These are phyloP conservation scores for Cybosia mesomella DNA, from an alignment of 2,888 invertebrate genomes.

Conservation along the genomic window DNA sequence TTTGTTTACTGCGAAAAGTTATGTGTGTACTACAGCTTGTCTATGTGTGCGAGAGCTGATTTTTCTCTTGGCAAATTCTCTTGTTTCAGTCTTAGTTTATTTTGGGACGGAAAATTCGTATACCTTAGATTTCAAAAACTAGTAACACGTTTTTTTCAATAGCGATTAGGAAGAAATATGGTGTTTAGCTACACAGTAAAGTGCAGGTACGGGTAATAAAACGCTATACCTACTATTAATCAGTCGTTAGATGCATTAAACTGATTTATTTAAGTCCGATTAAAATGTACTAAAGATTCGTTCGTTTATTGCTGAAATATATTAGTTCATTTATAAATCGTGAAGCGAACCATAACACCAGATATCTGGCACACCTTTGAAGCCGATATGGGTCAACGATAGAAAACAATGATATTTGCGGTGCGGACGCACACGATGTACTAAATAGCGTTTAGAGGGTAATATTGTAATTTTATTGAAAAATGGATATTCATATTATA, in stretches of 20 bases:
- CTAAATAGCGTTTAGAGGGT: slow-evolving; percentile 13
- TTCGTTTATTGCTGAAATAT: slow-evolving; percentile 46
- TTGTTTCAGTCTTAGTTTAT: slow-evolving; percentile 73
- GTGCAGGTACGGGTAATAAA: slow-evolving; percentile 18
- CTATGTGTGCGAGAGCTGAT: slow-evolving; percentile 48
- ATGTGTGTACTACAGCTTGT: slow-evolving; percentile 32
- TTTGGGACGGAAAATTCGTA: slow-evolving; percentile 65
- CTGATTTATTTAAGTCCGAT: neutral
- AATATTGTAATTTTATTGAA: neutral
- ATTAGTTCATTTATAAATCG: slow-evolving; percentile 58
- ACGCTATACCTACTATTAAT: slow-evolving; percentile 9
- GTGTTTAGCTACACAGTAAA: slow-evolving; percentile 15
- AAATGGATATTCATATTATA: neutral
- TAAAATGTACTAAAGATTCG: slow-evolving; percentile 10
- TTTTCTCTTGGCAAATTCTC: slow-evolving; percentile 78
- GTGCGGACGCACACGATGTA: slow-evolving; percentile 36
- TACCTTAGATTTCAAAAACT: slow-evolving; percentile 57
- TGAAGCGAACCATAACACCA: slow-evolving; percentile 42
- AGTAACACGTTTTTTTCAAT: slow-evolving; percentile 44
- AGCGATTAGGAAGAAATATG: slow-evolving; percentile 42
- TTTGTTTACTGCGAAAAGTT: slow-evolving; percentile 56
- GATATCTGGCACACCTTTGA: slow-evolving; percentile 64
- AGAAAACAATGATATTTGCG: slow-evolving; percentile 58
- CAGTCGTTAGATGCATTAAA: neutral
- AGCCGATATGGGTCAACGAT: slow-evolving; percentile 68